Base-by-base conservation (phyloP, 2,797 vertebrate species). In the Tiaroga cobitis region DNA sequence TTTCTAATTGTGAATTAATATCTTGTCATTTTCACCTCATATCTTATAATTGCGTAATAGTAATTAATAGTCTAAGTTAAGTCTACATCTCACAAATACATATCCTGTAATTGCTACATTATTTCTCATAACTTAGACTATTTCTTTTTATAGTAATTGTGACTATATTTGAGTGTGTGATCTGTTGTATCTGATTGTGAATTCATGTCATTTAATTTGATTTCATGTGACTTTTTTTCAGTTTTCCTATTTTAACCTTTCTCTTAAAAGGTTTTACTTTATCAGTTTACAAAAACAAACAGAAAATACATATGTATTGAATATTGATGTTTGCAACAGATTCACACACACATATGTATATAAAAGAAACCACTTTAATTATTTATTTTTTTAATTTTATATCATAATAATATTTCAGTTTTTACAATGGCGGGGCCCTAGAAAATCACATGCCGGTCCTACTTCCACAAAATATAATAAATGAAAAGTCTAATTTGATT, bases 401-500 rank as follows among this genome's bases (percentile, higher is more conserved):
- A 29, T 16, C 2, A 11, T 61, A 32, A 32, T 63, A 26, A 6
- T 61, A 15, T 29, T 63, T 29, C 13, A 65, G 13, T n/a, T 39
- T 39, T 59, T 59, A 56, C 32, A 37, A 9, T 39, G 8, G 3
- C 2, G 13, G 51, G 32, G 21, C 13, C 7, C 11, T 9, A 26
- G 39, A 61, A 43, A 29, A n/a, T 13, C 9, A n/a, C 37, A 37
- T 7, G n/a, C 13, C 39, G 8, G 24, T 5, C 24, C 16, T 76
- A 46, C n/a, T 15, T 21, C 46, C 43, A 54, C 72, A 56, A 70
- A 37, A n/a, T 32, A 63, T 56, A 49, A 84, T 73, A 59, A 87
- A 88, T 87, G 88, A 56, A 77, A 80, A 87, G 87, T 83, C 87
- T 84, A 73, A 70, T 93, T 91, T 89, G 91, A 83, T 90, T 63